Evolutionary conservation across 2,888 invertebrate genomes (phyloP), one percentile per base, ranked within the genome.

Genomic region (Drosophila atripex): DNA sequence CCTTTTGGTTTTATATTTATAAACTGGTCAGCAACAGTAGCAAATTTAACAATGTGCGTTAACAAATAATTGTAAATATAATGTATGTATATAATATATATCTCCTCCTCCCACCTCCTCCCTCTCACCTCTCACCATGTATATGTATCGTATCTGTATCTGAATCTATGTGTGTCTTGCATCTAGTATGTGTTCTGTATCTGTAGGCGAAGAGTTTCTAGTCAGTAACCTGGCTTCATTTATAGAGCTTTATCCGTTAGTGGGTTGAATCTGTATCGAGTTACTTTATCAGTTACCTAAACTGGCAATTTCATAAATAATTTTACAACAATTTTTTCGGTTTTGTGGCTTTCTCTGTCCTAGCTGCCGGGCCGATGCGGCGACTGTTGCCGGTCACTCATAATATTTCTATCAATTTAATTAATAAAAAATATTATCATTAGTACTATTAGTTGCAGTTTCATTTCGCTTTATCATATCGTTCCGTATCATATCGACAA

Each of bases 1-100:
- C 47, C 50, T 68, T 76, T 53, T 52, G 93, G 94, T 95, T 92
- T 93, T 95, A 91, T 76, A 84, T 78, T 89, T 88, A 89, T 89
- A 89, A 90, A 91, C 90, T 90, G 90, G 91, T 90, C 90, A 90
- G 91, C 91, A 91, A 90, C 91, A 91, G 90, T 90, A 91, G 90
- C 90, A 90, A 90, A 91, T 90, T 89, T 90, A 90, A 90, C 91
- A 90, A 91, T 90, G 90, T 90, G 90, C 91, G 90, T 90, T 85
- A 90, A 90, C 91, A 90, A 90, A 90, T 90, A 90, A 90, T 90
- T 90, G 90, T 90, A 90, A 90, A 90, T 90, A 90, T 90, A 87
- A 85, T 86, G 82, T 88, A 80, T 80, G 71, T 86, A 72, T 88
- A 76, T 83, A 61, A 52, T 63, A 63, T 63, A 63, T 63, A 47